phyloP scores from a whole-genome alignment of 2,888 invertebrate genomes.

The Nemoura dubitans region DNA sequence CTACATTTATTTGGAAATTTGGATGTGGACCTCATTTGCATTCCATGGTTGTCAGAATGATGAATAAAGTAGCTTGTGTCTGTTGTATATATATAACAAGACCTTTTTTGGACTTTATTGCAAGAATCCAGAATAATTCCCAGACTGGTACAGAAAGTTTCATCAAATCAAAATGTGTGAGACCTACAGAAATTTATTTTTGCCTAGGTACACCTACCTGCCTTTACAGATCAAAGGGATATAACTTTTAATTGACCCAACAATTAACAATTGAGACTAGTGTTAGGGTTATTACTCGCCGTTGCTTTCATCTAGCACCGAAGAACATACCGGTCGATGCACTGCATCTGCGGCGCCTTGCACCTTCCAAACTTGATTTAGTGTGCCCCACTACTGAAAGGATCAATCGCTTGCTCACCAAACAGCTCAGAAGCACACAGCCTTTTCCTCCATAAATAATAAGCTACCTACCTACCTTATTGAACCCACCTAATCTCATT shows the following conservation, averaged over 20 bases:
- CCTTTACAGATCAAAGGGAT: not conserved
- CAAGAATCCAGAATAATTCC: conserved; percentile 29
- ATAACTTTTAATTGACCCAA: conserved; percentile 26
- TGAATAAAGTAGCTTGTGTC: not conserved
- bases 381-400: not conserved
- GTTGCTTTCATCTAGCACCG: not conserved
- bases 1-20: not conserved
- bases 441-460: not conserved
- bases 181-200: not conserved
- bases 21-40: not conserved
- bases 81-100: conserved; percentile 36
- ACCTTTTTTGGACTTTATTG: conserved; percentile 35
- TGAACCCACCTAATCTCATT: not conserved
- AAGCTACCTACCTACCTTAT: too few relatives aligned
- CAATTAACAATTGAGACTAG: conserved; percentile 28
- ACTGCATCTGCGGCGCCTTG: not conserved
- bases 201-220: not conserved
- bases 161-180: not conserved
- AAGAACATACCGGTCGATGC: not conserved
- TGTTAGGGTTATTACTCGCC: not conserved
- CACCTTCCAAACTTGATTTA: not conserved
- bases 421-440: not conserved
- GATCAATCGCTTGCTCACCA: not conserved
- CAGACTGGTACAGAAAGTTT: not conserved
- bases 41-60: not conserved